Conservation (phyloP, 2,888 invertebrate genomes). For the Cyclophora albipunctata region DNA sequence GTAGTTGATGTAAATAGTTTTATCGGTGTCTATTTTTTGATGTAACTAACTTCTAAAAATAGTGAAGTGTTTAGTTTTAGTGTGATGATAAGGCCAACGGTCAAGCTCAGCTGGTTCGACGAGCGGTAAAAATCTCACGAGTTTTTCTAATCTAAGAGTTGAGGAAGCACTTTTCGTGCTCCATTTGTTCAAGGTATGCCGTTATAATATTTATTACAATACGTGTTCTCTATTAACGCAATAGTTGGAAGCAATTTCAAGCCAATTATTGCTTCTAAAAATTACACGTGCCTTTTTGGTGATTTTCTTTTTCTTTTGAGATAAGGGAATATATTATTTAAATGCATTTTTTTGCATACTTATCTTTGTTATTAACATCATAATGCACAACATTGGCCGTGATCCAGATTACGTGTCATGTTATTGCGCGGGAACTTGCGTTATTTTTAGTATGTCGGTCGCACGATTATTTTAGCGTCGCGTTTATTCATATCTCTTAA, state of each 20-base stretch:
- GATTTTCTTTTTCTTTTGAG: no score
- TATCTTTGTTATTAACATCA: conserved; percentile 47
- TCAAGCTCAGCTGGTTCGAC: conserved; percentile 71
- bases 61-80: conserved; percentile 30
- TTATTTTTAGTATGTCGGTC: conserved; percentile 67
- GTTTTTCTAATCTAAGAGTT: conserved; percentile 48
- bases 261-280: no score
- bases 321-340: neutral
- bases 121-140: conserved; percentile 70
- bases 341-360: conserved; percentile 22
- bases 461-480: conserved; percentile 47
- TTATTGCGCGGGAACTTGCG: conserved; percentile 70
- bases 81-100: conserved; percentile 59
- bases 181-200: conserved; percentile 69
- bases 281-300: no score
- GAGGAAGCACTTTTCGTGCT: conserved; percentile 63
- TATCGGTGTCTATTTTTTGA: neutral
- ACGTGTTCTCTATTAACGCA: no score
- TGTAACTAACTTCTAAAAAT: conserved; percentile 3
- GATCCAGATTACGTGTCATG: conserved; percentile 69
- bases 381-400: conserved; percentile 56
- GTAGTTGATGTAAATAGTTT: conserved; percentile 1
- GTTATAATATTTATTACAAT: conserved; percentile 41
- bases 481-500: conserved; percentile 27
- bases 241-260: no score